Conservation (phyloP, 2,113 vertebrate genomes). For the Paratilapia polleni region DNA sequence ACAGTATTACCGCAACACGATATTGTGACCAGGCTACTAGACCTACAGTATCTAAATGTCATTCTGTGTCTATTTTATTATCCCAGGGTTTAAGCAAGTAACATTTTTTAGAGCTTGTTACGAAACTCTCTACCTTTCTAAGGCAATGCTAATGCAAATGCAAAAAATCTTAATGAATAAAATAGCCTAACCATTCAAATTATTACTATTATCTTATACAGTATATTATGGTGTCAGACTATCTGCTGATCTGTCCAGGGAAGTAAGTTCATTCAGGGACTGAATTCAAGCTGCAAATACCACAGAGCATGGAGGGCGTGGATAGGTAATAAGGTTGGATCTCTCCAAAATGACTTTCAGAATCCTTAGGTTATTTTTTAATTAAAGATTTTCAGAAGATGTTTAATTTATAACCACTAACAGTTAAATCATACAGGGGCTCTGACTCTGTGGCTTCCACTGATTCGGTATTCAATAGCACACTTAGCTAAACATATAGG, state of each 20-base stretch:
- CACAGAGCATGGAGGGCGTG: no score
- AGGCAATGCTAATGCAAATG: not conserved
- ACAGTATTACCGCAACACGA: not conserved
- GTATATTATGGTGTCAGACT: not conserved
- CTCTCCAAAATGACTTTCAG: no score
- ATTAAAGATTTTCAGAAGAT: not conserved
- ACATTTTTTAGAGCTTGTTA: no score
- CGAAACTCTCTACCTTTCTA: fast-evolving
- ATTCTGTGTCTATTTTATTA: not conserved
- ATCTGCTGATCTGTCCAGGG: not conserved
- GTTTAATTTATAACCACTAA: not conserved
- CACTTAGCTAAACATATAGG: not conserved
- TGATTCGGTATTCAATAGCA: not conserved
- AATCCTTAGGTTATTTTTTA: not conserved
- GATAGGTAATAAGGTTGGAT: no score
- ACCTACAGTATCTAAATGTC: not conserved
- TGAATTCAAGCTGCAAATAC: not conserved
- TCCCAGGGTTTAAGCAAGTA: fast-evolving
- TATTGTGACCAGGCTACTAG: not conserved
- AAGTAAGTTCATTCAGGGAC: not conserved
- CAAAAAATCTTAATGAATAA: not conserved
- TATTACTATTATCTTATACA: no score
- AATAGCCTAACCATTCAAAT: not conserved
- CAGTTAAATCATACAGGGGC: not conserved
- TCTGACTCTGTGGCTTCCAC: not conserved